Base-by-base conservation (phyloP, 2,113 vertebrate genomes). In the Sorex araneus region DNA sequence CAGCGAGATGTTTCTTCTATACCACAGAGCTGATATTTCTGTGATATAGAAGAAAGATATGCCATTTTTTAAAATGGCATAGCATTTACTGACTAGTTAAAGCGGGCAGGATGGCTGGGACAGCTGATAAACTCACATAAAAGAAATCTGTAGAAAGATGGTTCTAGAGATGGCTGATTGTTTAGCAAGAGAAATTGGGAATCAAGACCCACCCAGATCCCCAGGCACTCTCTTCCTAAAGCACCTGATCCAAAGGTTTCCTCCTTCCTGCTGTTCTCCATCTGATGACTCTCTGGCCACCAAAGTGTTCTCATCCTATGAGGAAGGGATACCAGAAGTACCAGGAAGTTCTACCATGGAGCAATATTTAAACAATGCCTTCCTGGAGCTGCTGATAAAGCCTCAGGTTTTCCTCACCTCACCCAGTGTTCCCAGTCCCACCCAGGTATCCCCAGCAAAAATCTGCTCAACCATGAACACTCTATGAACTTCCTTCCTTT, bases 111-210 rank as follows among this genome's bases (percentile, higher is more conserved):
- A 60, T 60, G 19, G 7, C 21, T 60, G 74, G 13, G 43, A 6
- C 43, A 32, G 27, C 54, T 75, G 32, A 74, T 21, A 69, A 70
- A 30, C 30, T 57, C 77, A n/a, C 13, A 27, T 28, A 45, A 82
- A 69, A 40, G 40, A 66, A 85, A 85, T 40, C 70, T 70, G 71
- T 19, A 86, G 27, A 60, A 93, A 75, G 57, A 79, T 18, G 34
- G 23, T 30, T 73, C 74, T 57, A 60, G 36, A 71, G 16, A 32
- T 60, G 23, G 28, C 30, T 70, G 73, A 50, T 2, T 27, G 43
- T 27, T 36, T 71, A 21, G 45, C 60, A 8, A 34, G 28, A 57
- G 64, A 74, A 75, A n/a, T 19, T 84, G 18, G 15, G 54, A 21
- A 57, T n/a, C 45, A 27, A 3, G 15, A 30, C 40, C 27, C 3